Conservation (phyloP, 2,888 invertebrate species). For the Sarcophaga variegata region DNA sequence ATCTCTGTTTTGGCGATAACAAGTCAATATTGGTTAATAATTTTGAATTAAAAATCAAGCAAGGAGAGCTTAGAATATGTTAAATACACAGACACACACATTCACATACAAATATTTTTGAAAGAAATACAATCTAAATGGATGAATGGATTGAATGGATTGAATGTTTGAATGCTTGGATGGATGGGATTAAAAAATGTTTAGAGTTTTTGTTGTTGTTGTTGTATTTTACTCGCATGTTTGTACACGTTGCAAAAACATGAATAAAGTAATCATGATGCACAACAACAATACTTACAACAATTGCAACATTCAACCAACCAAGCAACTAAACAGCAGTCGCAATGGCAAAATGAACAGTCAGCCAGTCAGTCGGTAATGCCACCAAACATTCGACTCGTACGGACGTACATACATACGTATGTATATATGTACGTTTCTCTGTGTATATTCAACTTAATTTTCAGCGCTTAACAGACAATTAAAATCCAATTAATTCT, state of each 20-base stretch:
- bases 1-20: conserved; percentile 48
- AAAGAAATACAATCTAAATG: too few species aligned
- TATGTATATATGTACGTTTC: background rate
- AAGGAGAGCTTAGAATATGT: background rate
- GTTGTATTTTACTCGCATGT: background rate
- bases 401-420: background rate
- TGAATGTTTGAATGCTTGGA: conserved; percentile 17
- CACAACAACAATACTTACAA: conserved; percentile 5
- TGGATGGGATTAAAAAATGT: conserved; percentile 52
- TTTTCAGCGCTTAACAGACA: conserved; percentile 79
- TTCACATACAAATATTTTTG: too few species aligned
- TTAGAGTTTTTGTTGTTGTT: conserved; percentile 41
- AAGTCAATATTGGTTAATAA: conserved; percentile 45
- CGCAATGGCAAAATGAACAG: too few species aligned
- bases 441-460: conserved; percentile 49
- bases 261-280: conserved; percentile 67
- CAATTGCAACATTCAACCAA: background rate
- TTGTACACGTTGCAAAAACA: conserved; percentile 60
- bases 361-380: conserved; percentile 13
- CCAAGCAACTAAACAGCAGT: background rate
- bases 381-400: conserved; percentile 62
- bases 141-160: background rate
- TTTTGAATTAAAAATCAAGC: background rate
- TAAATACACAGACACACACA: too few species aligned
- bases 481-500: conserved; percentile 82